Percentiles rank a stretch among this genome's conserved stretches.
These are phyloP conservation scores for Lysandra coridon DNA, from an alignment of 2,888 invertebrate species.

Conservation along the genomic window DNA sequence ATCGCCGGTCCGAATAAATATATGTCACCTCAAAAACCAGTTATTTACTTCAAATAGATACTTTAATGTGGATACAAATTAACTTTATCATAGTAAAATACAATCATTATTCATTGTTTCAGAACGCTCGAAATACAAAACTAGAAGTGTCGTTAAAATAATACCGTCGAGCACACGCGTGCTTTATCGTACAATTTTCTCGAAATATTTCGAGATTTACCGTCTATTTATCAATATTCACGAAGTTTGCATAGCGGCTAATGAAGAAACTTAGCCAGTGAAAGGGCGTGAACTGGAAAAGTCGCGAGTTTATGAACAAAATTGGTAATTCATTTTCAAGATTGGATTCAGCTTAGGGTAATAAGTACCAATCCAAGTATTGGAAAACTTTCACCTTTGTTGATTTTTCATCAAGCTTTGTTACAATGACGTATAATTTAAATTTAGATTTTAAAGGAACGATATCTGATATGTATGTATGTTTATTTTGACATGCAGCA, in stretches of 20 bases:
- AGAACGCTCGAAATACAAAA: neutral
- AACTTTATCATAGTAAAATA: neutral
- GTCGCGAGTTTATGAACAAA: slow-evolving; percentile 63
- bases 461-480: no score
- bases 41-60: neutral
- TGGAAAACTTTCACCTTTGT: slow-evolving; percentile 30
- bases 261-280: slow-evolving; percentile 66
- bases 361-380: slow-evolving; percentile 31
- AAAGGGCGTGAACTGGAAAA: slow-evolving; percentile 64
- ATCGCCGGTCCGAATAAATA: no score
- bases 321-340: slow-evolving; percentile 68
- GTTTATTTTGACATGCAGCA: no score
- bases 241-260: slow-evolving; percentile 57
- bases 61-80: neutral
- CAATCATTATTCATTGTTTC: neutral
- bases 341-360: slow-evolving; percentile 45
- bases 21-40: no score
- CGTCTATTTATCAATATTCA: slow-evolving; percentile 48
- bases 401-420: neutral
- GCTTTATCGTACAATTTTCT: slow-evolving; percentile 1
- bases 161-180: slow-evolving; percentile 1
- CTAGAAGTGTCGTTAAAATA: slow-evolving; percentile 9
- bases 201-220: slow-evolving; percentile 22
- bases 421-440: neutral
- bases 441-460: no score